Evolutionary conservation across 2,888 invertebrate species (phyloP).

Genomic region (Criorhina ranunculi): DNA sequence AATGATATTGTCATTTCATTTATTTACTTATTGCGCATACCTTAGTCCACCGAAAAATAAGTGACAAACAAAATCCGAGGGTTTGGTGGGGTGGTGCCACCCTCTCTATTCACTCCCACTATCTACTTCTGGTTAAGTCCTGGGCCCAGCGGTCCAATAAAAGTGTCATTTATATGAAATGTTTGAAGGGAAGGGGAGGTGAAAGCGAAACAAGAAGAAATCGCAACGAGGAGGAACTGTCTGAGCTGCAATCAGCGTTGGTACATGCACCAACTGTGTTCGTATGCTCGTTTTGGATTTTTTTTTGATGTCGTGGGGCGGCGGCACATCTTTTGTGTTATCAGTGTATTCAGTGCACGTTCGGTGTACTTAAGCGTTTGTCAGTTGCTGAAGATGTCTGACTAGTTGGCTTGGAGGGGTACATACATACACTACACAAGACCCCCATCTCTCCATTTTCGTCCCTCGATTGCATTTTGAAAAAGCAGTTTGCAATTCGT

Average conservation of each 20-base stretch:
- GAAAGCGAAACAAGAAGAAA: slow-evolving; percentile 23
- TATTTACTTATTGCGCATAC: slow-evolving; percentile 74
- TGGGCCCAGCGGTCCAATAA: slow-evolving; percentile 51
- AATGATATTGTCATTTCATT: slow-evolving; percentile 76
- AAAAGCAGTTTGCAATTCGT: slow-evolving; percentile 66
- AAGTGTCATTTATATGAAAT: slow-evolving; percentile 72
- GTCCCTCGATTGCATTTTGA: slow-evolving; percentile 61
- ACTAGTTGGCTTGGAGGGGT: slow-evolving; percentile 42
- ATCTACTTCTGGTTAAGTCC: slow-evolving; percentile 9
- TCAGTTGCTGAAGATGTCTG: slow-evolving; percentile 68
- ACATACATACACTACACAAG: slow-evolving; percentile 1
- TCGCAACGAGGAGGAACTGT: slow-evolving; percentile 39
- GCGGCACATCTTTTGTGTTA: slow-evolving; percentile 55
- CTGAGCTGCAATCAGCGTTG: slow-evolving; percentile 67
- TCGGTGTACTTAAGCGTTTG: slow-evolving; percentile 74
- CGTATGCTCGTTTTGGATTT: slow-evolving; percentile 51
- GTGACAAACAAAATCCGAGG: slow-evolving; percentile 64
- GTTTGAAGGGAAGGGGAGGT: slow-evolving; percentile 31
- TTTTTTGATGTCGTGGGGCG: slow-evolving; percentile 1
- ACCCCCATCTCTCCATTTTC: too few species aligned
- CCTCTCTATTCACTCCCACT: neutral
- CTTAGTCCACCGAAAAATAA: slow-evolving; percentile 73
- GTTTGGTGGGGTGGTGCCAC: slow-evolving; percentile 2
- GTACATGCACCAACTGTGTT: slow-evolving; percentile 68
- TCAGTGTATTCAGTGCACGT: slow-evolving; percentile 74